Conservation (phyloP, 2,113 vertebrate genomes). For the Cephalopholis sonnerati region DNA sequence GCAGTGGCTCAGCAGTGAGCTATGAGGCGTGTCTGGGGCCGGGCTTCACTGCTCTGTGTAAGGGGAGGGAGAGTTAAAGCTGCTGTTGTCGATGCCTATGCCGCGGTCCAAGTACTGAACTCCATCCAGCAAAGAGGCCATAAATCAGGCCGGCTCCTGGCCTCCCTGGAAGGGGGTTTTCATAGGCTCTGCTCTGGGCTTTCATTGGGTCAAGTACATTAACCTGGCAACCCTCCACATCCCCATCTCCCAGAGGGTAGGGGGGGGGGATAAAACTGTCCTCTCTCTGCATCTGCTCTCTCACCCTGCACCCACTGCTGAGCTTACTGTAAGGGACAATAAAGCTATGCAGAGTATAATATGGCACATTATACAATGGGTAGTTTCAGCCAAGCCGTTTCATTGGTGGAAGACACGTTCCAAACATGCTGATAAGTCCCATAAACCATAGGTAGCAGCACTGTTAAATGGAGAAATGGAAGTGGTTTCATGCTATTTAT, state of each 20-base stretch:
- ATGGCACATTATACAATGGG: conserved; percentile 49
- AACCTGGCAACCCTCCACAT: conserved; percentile 77
- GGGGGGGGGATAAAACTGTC: conserved; percentile 51
- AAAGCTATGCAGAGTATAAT: conserved; percentile 54
- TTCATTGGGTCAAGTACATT: conserved; percentile 83
- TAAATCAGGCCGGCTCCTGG: conserved; percentile 77
- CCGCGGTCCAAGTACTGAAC: conserved; percentile 58
- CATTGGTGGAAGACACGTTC: conserved; percentile 8
- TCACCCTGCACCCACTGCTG: conserved; percentile 28
- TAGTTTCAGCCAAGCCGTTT: conserved; percentile 10
- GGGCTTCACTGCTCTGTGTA: conserved; percentile 45
- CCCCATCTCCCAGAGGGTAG: conserved; percentile 50
- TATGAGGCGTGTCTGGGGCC: conserved; percentile 66
- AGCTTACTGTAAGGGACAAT: conserved; percentile 47
- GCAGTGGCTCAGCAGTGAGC: conserved; percentile 67
- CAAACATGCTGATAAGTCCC: conserved; percentile 31
- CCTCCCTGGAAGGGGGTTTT: conserved; percentile 68
- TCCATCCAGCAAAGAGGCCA: conserved; percentile 66
- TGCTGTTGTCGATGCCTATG: conserved; percentile 44
- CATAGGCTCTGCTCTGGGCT: conserved; percentile 72
- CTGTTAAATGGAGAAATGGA: conserved; percentile 17
- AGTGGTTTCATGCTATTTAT: conserved; percentile 22
- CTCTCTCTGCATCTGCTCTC: conserved; percentile 56
- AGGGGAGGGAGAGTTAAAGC: conserved; percentile 51
- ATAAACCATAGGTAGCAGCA: conserved; percentile 28